phyloP scores from a whole-genome alignment of 2,113 vertebrate species.

The Polypterus senegalus region DNA sequence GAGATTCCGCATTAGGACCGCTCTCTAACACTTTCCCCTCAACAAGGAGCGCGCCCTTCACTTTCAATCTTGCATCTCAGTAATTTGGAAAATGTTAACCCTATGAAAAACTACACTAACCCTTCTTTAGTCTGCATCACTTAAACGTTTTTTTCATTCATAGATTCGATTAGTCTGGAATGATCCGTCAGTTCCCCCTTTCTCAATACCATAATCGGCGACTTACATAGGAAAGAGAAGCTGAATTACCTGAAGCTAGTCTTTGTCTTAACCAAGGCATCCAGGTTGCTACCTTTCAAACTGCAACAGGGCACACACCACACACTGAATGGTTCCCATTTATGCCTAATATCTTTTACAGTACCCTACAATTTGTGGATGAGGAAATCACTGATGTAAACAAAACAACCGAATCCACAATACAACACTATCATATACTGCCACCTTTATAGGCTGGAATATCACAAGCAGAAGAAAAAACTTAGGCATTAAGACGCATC shows the following conservation, averaged over 20 bases:
- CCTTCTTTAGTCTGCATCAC: constrained; percentile 41
- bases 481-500: too few relatives aligned
- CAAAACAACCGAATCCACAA: neutral
- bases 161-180: constrained; percentile 22
- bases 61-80: constrained; percentile 61
- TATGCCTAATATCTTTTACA: neutral
- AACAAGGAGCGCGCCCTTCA: constrained; percentile 63
- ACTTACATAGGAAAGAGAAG: constrained; percentile 5
- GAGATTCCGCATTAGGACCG: constrained; percentile 82
- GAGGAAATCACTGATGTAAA: neutral
- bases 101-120: constrained; percentile 54
- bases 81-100: constrained; percentile 67
- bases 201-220: neutral
- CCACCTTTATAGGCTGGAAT: too few relatives aligned
- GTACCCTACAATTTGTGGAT: neutral
- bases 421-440: too few relatives aligned
- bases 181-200: neutral
- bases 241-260: neutral
- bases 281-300: neutral
- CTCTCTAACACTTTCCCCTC: constrained; percentile 58
- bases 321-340: neutral
- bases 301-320: neutral
- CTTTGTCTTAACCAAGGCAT: neutral
- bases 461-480: too few relatives aligned
- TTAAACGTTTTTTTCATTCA: constrained; percentile 31